These are phyloP conservation scores for Dynastes hyllus DNA, from an alignment of 2,888 invertebrate species.

Conservation along the genomic window DNA sequence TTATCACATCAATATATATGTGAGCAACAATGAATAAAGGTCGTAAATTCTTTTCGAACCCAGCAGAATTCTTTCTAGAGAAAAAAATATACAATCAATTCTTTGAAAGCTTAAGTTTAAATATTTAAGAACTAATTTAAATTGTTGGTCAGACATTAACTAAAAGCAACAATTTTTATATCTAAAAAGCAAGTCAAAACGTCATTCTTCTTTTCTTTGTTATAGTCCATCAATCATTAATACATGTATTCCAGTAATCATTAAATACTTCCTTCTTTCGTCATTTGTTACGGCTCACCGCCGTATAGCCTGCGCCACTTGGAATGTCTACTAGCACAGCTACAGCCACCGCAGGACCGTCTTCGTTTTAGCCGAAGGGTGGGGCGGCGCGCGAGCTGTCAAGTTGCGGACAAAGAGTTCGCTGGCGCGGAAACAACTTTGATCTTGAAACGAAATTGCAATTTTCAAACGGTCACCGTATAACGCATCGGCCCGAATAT, in stretches of 20 bases:
- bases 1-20: too few species aligned
- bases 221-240: too few species aligned
- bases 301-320: conserved; percentile 19
- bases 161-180: too few species aligned
- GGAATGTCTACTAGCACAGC: conserved; percentile 47
- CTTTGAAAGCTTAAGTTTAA: too few species aligned
- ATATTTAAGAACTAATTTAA: too few species aligned
- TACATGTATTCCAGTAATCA: not conserved
- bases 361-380: conserved; percentile 39
- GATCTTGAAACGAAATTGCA: conserved; percentile 70
- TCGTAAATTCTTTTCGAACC: too few species aligned
- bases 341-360: conserved; percentile 49
- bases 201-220: too few species aligned
- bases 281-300: conserved; percentile 54
- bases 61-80: too few species aligned
- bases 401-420: conserved; percentile 67
- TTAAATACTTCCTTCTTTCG: conserved; percentile 4
- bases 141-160: too few species aligned
- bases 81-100: too few species aligned
- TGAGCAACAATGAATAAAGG: too few species aligned
- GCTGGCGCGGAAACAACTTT: conserved; percentile 69
- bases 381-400: conserved; percentile 61
- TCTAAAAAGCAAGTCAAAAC: too few species aligned
- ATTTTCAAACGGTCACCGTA: conserved; percentile 69
- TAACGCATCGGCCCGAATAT: conserved; percentile 67